Conservation (phyloP, 1,140 invertebrate species). For the Drosophila miranda region DNA sequence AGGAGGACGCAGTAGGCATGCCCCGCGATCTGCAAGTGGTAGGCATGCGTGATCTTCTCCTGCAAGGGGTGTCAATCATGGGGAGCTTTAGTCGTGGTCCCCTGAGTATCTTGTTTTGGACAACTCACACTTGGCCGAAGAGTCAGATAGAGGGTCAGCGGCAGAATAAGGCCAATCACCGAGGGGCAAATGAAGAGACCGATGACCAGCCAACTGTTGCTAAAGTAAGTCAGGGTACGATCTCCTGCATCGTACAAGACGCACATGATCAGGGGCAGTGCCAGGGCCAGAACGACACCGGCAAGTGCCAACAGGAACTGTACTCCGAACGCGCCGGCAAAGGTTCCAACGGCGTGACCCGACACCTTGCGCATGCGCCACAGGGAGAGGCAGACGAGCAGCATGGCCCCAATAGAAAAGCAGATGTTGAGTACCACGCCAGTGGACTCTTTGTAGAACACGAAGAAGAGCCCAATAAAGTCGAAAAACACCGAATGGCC, state of each 20-base stretch:
- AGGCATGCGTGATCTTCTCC: conserved; percentile 54
- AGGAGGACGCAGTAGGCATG: conserved; percentile 70
- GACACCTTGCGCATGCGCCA: conserved; percentile 58
- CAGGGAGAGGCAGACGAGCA: conserved; percentile 81
- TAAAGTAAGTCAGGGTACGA: conserved; percentile 87
- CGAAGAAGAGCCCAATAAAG: conserved; percentile 88
- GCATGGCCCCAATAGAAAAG: conserved; percentile 82
- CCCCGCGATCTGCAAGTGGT: conserved; percentile 64
- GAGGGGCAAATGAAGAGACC: conserved; percentile 84
- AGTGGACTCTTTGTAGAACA: conserved; percentile 85
- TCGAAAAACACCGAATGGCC: conserved; percentile 90
- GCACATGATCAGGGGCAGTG: conserved; percentile 83
- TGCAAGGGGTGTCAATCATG: not conserved
- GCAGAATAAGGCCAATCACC: conserved; percentile 73
- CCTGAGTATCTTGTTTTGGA: too few relatives aligned
- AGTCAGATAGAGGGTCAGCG: conserved; percentile 37
- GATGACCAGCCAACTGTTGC: conserved; percentile 86
- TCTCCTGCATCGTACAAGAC: conserved; percentile 69
- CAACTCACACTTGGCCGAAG: conserved; percentile 84
- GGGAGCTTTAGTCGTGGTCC: too few relatives aligned
- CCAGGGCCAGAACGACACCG: conserved; percentile 86
- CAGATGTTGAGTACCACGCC: conserved; percentile 84
- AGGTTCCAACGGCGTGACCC: conserved; percentile 21
- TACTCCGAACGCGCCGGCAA: conserved; percentile 25
- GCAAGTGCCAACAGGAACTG: conserved; percentile 75